Evolutionary conservation across 2,888 invertebrate species (phyloP), one percentile per base, ranked within the genome.

Genomic region (Calliopum simillimum): DNA sequence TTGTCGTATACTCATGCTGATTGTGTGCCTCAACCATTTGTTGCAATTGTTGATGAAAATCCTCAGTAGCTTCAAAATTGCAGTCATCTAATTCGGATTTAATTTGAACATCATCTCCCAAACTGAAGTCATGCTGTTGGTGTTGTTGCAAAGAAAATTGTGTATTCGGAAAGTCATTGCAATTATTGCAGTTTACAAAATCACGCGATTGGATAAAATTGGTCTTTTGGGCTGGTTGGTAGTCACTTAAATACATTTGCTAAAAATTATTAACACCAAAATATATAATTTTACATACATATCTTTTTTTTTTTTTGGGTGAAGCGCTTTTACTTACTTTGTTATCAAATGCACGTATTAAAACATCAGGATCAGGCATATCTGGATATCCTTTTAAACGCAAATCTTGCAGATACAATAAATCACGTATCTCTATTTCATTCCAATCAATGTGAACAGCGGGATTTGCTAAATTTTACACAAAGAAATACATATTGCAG

Each of bases 191-290:
- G 51, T 49, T 59, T 43, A 67, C 41, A n/a, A 41, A 16, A 23
- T 59, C 59, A 4, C 59, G 67, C 23, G 46, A 19, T 23, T 67
- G 59, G 33, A 12, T 41, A n/a, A 41, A 59, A 14, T 33, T 58
- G 3, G 41, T 16, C 19, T 58, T 49, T 12, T 44, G 49, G 6
- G 33, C 5, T 25, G 67, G 67, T 19, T 59, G 67, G 14, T 67
- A 67, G 14, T 67, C 67, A 33, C 41, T 25, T 41, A 67, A n/a
- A 49, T 59, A 67, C 67, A 67, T 47, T 67, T 67, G 67, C 67
- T 67, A 49, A 4, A 23, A 23, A 33, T 8, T 5, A 33, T 33
- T 1, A 33, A 33, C 8, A 6, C 8, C 8, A 33, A 33, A 33
- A 33, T 33, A n/a, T n/a, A n/a, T n/a, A n/a, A n/a, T n/a, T n/a